A percentile compares a stretch with the other conserved stretches of the same genome.
phyloP scores from a whole-genome alignment of 2,797 vertebrate species.

The Heteromormyrus szaboi region DNA sequence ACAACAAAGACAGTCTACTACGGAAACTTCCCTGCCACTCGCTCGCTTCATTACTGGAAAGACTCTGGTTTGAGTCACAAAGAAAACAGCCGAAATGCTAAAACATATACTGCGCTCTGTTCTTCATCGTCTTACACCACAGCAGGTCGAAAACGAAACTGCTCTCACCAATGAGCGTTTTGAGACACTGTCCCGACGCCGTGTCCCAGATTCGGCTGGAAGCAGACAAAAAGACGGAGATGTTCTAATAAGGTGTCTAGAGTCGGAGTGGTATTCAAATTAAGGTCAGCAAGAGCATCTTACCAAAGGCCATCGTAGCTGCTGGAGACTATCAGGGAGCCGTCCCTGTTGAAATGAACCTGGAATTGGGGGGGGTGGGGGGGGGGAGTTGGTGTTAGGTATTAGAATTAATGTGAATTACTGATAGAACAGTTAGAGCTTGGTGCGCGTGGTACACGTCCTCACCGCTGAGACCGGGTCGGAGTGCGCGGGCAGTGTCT shows the following conservation, averaged over 20 bases:
- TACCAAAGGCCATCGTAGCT: conserved; percentile 98
- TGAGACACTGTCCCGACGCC: conserved; percentile 95
- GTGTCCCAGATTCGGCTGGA: conserved; percentile 97
- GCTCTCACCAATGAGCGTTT: conserved; percentile 91
- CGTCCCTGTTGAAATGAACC: conserved; percentile 98
- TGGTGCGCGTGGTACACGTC: accelerated
- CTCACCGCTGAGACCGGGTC: conserved; percentile 95
- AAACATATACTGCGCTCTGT: neutral
- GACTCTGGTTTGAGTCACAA: neutral
- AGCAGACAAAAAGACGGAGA: conserved; percentile 12
- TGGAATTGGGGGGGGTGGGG: conserved; percentile 40
- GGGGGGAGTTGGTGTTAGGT: neutral
- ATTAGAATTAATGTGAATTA: neutral
- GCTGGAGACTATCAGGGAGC: conserved; percentile 95
- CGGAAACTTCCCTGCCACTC: neutral
- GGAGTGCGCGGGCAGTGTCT: conserved; percentile 93
- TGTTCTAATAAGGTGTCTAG: neutral
- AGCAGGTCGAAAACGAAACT: neutral
- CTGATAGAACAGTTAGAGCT: neutral
- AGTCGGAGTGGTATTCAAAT: neutral
- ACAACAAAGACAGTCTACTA: neutral
- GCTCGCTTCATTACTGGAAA: neutral
- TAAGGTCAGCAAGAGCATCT: conserved; percentile 31
- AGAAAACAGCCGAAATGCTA: neutral
- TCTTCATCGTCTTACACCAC: neutral